Conservation (phyloP, 2,797 vertebrate species). For the Pogonophryne albipinna region DNA sequence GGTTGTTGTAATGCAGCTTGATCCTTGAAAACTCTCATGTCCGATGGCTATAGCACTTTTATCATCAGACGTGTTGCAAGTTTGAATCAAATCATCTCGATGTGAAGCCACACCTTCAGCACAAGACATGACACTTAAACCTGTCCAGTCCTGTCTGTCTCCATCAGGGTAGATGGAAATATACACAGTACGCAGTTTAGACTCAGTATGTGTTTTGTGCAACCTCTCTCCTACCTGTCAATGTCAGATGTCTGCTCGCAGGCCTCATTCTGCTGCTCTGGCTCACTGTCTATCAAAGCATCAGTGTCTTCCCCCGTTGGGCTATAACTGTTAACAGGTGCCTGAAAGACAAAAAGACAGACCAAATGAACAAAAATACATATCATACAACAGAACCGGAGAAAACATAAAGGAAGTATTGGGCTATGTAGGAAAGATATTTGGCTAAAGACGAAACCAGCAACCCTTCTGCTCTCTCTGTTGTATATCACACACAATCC, state of each 20-base stretch:
- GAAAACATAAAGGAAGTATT: background rate
- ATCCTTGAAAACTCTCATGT: slow-evolving; percentile 4
- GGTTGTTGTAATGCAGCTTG: slow-evolving; percentile 10
- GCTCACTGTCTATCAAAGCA: slow-evolving; percentile 82
- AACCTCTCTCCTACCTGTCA: slow-evolving; percentile 81
- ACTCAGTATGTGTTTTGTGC: background rate
- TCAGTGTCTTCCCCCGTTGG: slow-evolving; percentile 81
- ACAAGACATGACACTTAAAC: slow-evolving; percentile 25
- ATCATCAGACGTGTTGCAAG: slow-evolving; percentile 20
- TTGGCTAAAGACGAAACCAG: background rate
- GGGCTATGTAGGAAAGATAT: background rate
- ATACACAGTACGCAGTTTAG: background rate
- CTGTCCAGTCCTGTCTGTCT: slow-evolving; percentile 27
- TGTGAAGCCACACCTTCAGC: slow-evolving; percentile 31
- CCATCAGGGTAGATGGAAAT: background rate
- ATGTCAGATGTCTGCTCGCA: slow-evolving; percentile 70
- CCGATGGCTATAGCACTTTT: slow-evolving; percentile 16
- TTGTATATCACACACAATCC: background rate
- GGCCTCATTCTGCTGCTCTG: slow-evolving; percentile 79
- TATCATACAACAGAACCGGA: background rate
- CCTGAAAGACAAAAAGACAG: slow-evolving; percentile 72
- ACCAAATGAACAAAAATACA: slow-evolving; percentile 1
- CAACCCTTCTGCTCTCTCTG: background rate
- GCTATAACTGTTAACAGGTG: slow-evolving; percentile 82
- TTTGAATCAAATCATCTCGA: slow-evolving; percentile 22